A percentile compares a stretch with the other conserved stretches of the same genome.
phyloP scores from a whole-genome alignment of 1,140 invertebrate genomes.

The Leptopilina clavipes region DNA sequence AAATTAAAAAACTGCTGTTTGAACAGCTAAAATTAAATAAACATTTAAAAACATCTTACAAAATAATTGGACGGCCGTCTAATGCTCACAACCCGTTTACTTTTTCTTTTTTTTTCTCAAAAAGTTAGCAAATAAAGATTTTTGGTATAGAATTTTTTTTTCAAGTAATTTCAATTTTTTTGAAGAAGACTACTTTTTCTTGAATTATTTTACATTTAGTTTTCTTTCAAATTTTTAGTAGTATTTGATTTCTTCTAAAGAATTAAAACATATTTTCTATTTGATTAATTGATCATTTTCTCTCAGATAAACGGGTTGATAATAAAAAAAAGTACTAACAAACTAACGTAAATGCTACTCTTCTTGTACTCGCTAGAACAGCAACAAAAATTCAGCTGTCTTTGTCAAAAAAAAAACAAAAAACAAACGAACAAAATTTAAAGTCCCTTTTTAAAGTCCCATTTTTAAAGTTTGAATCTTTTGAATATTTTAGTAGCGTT shows the following conservation, averaged over 20 bases:
- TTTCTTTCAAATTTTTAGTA: too few species aligned
- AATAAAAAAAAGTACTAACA: conserved; percentile 40
- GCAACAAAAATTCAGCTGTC: conserved; percentile 28
- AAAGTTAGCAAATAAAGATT: too few species aligned
- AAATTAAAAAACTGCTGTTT: conserved; percentile 41
- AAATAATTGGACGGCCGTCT: conserved; percentile 71
- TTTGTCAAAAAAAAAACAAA: neutral
- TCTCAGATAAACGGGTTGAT: conserved; percentile 5
- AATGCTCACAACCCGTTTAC: conserved; percentile 54
- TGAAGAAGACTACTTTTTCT: too few species aligned
- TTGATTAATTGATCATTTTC: too few species aligned
- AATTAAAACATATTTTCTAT: neutral
- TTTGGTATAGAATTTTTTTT: neutral
- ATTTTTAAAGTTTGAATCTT: neutral
- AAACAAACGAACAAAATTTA: too few species aligned
- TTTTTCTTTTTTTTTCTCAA: conserved; percentile 9
- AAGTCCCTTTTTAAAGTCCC: too few species aligned
- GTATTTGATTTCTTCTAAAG: neutral
- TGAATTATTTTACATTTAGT: too few species aligned
- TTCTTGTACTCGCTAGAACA: conserved; percentile 54
- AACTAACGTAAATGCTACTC: conserved; percentile 55
- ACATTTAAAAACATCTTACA: conserved; percentile 60
- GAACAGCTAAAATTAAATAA: conserved; percentile 55
- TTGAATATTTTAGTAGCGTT: neutral
- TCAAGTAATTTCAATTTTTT: conserved; percentile 25